Percentiles rank a stretch among this genome's conserved stretches.
Conservation (phyloP, 2,113 vertebrate genomes). For the Oenanthe melanoleuca region DNA sequence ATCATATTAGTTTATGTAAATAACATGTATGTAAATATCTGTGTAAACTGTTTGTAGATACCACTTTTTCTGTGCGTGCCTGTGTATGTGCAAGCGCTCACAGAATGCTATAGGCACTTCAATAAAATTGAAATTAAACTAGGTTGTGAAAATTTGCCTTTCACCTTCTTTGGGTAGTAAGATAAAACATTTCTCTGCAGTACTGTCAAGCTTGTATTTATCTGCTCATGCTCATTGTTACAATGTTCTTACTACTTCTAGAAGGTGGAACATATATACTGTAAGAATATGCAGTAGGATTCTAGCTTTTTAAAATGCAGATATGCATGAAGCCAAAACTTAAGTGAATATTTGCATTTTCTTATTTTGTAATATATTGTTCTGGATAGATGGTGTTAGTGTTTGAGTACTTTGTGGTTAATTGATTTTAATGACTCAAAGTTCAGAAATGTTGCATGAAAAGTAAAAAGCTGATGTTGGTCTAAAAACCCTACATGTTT, state of each 20-base stretch:
- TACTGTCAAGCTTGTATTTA: slow-evolving; percentile 21
- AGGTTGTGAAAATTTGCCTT: slow-evolving; percentile 63
- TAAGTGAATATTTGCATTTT: slow-evolving; percentile 49
- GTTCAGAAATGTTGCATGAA: slow-evolving; percentile 48
- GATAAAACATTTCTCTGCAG: slow-evolving; percentile 18
- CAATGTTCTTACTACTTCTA: slow-evolving; percentile 41
- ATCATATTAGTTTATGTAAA: slow-evolving; percentile 68
- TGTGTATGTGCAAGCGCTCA: slow-evolving; percentile 63
- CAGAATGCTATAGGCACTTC: slow-evolving; percentile 70
- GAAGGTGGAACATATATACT: slow-evolving; percentile 62
- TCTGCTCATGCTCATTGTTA: not conserved
- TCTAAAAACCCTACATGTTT: slow-evolving; percentile 14
- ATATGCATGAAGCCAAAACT: slow-evolving; percentile 54
- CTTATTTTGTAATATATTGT: slow-evolving; percentile 62
- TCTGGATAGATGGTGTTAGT: slow-evolving; percentile 50
- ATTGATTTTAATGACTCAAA: slow-evolving; percentile 48
- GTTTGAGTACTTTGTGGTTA: slow-evolving; percentile 42
- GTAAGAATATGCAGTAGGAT: slow-evolving; percentile 38
- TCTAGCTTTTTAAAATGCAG: slow-evolving; percentile 53
- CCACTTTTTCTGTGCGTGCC: slow-evolving; percentile 64
- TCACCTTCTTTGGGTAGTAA: slow-evolving; percentile 69
- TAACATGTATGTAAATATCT: slow-evolving; percentile 73
- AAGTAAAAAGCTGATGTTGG: slow-evolving; percentile 42
- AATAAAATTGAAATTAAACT: slow-evolving; percentile 63
- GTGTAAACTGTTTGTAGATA: slow-evolving; percentile 72